Evolutionary conservation across 2,888 invertebrate species (phyloP).

Genomic region (Caradrina kadenii): DNA sequence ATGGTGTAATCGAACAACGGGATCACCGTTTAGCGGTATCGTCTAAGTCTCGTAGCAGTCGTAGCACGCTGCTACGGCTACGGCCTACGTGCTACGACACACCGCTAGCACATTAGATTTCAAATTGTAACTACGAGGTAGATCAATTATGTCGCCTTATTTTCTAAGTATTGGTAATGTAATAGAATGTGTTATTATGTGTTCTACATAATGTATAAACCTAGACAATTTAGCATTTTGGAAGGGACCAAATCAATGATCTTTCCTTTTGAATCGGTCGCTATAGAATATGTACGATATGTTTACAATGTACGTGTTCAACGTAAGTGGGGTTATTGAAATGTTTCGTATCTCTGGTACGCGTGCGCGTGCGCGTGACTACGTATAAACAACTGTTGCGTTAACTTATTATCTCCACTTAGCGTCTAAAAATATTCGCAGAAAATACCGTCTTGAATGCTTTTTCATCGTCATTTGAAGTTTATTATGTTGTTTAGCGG

Average conservation of each 20-base stretch:
- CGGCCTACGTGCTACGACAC: slow-evolving; percentile 51
- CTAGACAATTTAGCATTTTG: too few relatives aligned
- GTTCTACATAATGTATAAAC: too few relatives aligned
- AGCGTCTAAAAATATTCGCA: not conserved
- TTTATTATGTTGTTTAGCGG: not conserved
- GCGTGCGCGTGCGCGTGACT: too few relatives aligned
- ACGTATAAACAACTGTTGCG: not conserved
- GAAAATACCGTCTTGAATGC: not conserved
- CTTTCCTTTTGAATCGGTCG: too few relatives aligned
- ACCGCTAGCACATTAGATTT: not conserved
- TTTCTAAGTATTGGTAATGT: too few relatives aligned
- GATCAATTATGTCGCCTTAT: too few relatives aligned
- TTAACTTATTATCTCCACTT: not conserved
- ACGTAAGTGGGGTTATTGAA: too few relatives aligned
- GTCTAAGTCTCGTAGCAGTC: slow-evolving; percentile 36
- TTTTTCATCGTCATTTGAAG: not conserved
- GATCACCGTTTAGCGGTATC: not conserved
- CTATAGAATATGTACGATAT: too few relatives aligned
- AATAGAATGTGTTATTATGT: too few relatives aligned
- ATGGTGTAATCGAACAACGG: not conserved
- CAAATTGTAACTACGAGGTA: not conserved
- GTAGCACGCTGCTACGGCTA: slow-evolving; percentile 47
- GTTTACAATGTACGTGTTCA: too few relatives aligned
- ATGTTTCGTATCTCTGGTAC: too few relatives aligned
- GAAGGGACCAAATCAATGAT: too few relatives aligned